Base-by-base conservation (phyloP, 1,140 invertebrate genomes). In the Drosophila lacertosa region DNA sequence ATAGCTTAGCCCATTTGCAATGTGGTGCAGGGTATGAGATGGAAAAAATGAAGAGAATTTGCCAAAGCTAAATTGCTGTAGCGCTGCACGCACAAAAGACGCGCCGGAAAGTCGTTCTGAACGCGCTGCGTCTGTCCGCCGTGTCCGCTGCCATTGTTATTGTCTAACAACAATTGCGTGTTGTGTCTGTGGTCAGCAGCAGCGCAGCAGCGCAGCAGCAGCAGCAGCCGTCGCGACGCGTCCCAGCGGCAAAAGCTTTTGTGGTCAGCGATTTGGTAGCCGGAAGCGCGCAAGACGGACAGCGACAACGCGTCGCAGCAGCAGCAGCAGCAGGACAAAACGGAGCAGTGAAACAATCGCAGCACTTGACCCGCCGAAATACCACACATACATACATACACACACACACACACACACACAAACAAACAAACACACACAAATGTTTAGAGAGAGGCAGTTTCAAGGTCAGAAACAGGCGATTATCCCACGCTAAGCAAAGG, bases 401-500 rank as follows among this genome's bases (percentile, higher is more conserved):
- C n/a, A 32, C 32, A 53, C 45, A 42, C 24, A 33, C 45, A 45
- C 37, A 44, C 5, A 24, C 5, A 24, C 51, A 58, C 4, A 42
- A 44, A 64, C 16, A 29, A 26, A 6, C 37, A 20, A 47, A 24
- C 24, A 39, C 16, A 54, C 5, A 32, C 22, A 3, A 44, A n/a
- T 62, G 32, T 64, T 76, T 83, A 86, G 77, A 80, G 77, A 80
- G 77, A 37, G 33, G 16, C 55, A 66, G 11, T 32, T 44, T 39
- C 76, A 83, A 83, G 76, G 80, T 47, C 78, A 81, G 58, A 58
- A 22, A 15, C 40, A 37, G 16, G 24, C 50, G 63, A 78, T 79
- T 84, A 80, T 83, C 80, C 80, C 80, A 83, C 80, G 80, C 80
- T 83, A 83, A 83, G 67, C 80, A 84, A 80, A 70, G 42, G 48